These are phyloP conservation scores for Catostylus mosaicus DNA, from an alignment of 30 jellyfish, hydroid and myxozoan species.

Conservation along the genomic window DNA sequence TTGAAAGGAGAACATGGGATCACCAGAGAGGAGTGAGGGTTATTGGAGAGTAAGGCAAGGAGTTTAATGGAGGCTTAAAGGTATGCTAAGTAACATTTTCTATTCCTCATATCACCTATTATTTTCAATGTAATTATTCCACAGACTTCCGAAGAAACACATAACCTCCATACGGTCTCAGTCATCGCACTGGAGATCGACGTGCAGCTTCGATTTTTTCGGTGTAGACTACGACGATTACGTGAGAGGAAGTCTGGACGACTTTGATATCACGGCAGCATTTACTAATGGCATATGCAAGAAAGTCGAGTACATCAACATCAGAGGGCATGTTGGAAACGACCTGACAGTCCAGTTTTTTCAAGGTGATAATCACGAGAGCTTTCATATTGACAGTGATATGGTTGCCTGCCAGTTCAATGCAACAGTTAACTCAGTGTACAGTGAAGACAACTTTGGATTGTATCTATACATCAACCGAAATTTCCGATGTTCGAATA, in stretches of 20 bases:
- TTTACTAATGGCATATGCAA: neutral
- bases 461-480: no score
- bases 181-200: conserved; percentile 8
- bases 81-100: no score
- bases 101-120: no score
- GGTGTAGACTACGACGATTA: neutral
- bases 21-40: neutral
- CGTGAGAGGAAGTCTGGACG: neutral
- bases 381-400: neutral
- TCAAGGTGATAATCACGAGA: neutral
- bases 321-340: neutral
- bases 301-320: neutral
- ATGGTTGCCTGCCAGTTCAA: neutral
- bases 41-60: no score
- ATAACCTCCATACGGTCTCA: neutral
- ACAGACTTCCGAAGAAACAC: neutral
- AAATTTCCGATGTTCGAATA: no score
- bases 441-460: no score
- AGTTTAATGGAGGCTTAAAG: no score
- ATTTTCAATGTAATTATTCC: no score
- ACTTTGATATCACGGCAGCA: neutral
- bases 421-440: neutral
- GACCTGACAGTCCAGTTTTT: neutral
- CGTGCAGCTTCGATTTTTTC: neutral
- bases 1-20: neutral